Conservation (phyloP, 2,113 vertebrate genomes). For the Odontesthes bonariensis region DNA sequence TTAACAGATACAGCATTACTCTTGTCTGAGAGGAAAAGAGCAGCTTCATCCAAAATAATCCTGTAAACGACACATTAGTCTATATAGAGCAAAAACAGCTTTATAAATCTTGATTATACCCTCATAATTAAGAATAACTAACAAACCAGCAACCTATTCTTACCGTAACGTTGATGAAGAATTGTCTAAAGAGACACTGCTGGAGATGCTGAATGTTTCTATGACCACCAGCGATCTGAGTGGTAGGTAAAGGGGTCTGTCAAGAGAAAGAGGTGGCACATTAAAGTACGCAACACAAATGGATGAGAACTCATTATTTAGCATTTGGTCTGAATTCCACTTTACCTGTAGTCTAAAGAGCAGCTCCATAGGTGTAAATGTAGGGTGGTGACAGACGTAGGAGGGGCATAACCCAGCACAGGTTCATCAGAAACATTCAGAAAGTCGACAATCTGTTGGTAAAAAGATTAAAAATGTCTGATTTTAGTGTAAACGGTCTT, state of each 20-base stretch:
- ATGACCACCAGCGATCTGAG: slow-evolving; percentile 91
- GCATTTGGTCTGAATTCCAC: not conserved
- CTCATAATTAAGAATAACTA: not conserved
- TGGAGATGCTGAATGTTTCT: slow-evolving; percentile 98
- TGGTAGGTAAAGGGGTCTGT: slow-evolving; percentile 93
- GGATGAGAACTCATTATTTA: not conserved
- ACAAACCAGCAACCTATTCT: not conserved
- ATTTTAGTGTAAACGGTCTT: not conserved
- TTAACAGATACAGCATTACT: slow-evolving; percentile 90
- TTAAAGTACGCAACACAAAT: not conserved
- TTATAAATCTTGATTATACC: not conserved
- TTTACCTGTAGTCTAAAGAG: slow-evolving; percentile 94
- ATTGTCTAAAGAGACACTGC: slow-evolving; percentile 92
- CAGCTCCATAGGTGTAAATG: slow-evolving; percentile 98
- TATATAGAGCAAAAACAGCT: not conserved
- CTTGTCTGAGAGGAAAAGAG: slow-evolving; percentile 95
- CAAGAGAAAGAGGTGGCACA: slow-evolving; percentile 7
- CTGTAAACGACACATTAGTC: slow-evolving; percentile 70
- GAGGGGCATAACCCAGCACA: slow-evolving; percentile 95
- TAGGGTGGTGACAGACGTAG: slow-evolving; percentile 91
- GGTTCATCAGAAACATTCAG: slow-evolving; percentile 97
- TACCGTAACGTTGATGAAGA: slow-evolving; percentile 96
- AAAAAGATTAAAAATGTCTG: slow-evolving; percentile 9
- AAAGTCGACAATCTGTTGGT: slow-evolving; percentile 92
- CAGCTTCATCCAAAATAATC: slow-evolving; percentile 97